Conservation (phyloP, 2,113 vertebrate species). For the Oryzias curvinotus region DNA sequence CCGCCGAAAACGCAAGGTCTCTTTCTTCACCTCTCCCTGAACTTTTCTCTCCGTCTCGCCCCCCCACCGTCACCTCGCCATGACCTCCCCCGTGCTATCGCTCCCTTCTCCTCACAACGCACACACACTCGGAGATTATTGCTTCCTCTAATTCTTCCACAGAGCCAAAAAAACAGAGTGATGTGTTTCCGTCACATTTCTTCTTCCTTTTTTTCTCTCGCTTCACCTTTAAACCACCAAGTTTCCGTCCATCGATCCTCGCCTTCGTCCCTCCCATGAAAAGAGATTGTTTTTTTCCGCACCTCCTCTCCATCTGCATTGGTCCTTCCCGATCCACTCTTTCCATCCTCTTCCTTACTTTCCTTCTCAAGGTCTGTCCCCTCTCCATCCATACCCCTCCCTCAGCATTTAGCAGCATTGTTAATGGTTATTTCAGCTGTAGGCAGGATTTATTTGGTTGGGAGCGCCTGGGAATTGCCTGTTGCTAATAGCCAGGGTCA, state of each 20-base stretch:
- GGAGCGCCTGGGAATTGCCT: constrained; percentile 35
- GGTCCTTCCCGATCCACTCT: background rate
- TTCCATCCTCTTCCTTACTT: background rate
- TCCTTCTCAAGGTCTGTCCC: background rate
- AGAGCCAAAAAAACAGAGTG: constrained; percentile 49
- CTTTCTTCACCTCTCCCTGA: constrained; percentile 64
- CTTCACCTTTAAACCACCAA: constrained; percentile 15
- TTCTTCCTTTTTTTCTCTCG: constrained; percentile 43
- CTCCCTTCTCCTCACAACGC: constrained; percentile 48
- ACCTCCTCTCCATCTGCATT: background rate
- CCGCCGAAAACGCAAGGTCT: constrained; percentile 54
- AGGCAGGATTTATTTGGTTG: constrained; percentile 59
- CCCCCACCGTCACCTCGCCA: constrained; percentile 64
- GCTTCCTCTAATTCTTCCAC: constrained; percentile 66
- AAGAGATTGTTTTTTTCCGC: too few species aligned
- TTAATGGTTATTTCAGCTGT: constrained; percentile 63
- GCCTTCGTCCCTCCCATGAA: background rate
- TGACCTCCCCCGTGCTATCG: constrained; percentile 59
- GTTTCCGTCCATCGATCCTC: background rate
- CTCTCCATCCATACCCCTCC: background rate
- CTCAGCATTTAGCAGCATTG: constrained; percentile 42
- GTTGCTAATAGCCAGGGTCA: constrained; percentile 48
- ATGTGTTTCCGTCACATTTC: constrained; percentile 41
- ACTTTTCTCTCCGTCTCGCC: constrained; percentile 64
- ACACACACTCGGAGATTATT: constrained; percentile 55